These are phyloP conservation scores for Peromyscus aztecus DNA, from an alignment of 2,797 vertebrate genomes.

Conservation along the genomic window DNA sequence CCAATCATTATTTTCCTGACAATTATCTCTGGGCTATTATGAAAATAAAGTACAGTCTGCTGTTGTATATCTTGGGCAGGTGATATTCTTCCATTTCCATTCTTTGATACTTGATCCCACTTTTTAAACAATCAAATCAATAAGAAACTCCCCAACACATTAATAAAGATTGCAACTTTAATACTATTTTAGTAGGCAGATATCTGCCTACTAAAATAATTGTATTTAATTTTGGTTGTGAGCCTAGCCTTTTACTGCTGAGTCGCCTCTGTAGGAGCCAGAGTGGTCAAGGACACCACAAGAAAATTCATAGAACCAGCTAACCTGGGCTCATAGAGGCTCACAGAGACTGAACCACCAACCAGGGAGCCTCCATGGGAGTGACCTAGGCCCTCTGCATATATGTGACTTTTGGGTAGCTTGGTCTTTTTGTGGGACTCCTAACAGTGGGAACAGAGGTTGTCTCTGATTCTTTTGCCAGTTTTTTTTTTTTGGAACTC, in stretches of 20 bases:
- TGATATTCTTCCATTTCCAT: neutral
- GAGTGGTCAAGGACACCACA: neutral
- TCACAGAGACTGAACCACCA: neutral
- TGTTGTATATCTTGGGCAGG: neutral
- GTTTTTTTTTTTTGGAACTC: too few species aligned
- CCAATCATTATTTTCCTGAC: neutral
- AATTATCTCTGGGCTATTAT: neutral
- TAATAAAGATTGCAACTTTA: neutral
- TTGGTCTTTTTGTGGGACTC: neutral
- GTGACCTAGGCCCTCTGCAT: neutral
- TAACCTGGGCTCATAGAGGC: neutral
- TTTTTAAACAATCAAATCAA: neutral
- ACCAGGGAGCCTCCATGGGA: neutral
- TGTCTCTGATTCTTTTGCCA: too few species aligned
- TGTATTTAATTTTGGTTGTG: neutral
- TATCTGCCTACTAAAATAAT: neutral
- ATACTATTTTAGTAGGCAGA: neutral
- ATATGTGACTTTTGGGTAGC: neutral
- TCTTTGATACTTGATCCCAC: neutral
- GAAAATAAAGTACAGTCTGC: neutral
- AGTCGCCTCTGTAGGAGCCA: neutral
- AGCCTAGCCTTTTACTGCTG: neutral
- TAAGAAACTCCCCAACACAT: accelerated
- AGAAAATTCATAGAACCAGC: neutral
- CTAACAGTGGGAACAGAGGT: neutral